Evolutionary conservation across 1,140 invertebrate genomes (phyloP), one percentile per base, ranked within the genome.

Genomic region (Batillaria attramentaria): DNA sequence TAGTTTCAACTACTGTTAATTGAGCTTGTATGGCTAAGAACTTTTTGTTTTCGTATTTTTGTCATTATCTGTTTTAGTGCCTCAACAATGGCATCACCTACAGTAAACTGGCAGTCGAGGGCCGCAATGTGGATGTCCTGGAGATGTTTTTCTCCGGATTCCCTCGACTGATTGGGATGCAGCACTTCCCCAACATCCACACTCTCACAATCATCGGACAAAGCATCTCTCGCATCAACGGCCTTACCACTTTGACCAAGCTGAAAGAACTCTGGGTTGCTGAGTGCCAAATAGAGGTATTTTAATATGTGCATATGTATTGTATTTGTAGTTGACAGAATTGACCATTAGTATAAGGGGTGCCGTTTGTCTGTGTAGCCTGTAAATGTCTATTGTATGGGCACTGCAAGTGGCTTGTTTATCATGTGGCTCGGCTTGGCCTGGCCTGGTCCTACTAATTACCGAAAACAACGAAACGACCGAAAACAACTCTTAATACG

Each of bases 91-190:
- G 89, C 35, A 68, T 90, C 35, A 87, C 82, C 70, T 86, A 83
- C 79, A 81, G 77, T 69, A 86, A 87, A 50, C 57, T 89, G 31
- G 57, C 73, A 16, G 70, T 79, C 62, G 87, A 88, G 43, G 84
- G 84, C 54, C 79, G 77, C 62, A 69, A 76, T 33, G 73, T 85
- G 37, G 72, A 82, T 54, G 74, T 83, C 8, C 54, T 90, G 50
- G 90, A 91, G 79, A 89, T 89, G 87, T 91, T 90, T 74, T 91
- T 91, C 78, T 88, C 88, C 66, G 89, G 89, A 3, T 89, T 82
- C 75, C 86, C 88, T 20, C 76, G 81, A 31, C 83, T 91, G 13
- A 79, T 85, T 65, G 86, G 86, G 6, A 75, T 90, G 78, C 78
- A 88, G 46, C 77, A 85, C 69, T 91, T 91, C 81, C 90, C 90